Percentiles rank a stretch among this genome's conserved stretches.
These are phyloP conservation scores for Drosophila guanche DNA, from an alignment of 1,140 invertebrate species.

Conservation along the genomic window DNA sequence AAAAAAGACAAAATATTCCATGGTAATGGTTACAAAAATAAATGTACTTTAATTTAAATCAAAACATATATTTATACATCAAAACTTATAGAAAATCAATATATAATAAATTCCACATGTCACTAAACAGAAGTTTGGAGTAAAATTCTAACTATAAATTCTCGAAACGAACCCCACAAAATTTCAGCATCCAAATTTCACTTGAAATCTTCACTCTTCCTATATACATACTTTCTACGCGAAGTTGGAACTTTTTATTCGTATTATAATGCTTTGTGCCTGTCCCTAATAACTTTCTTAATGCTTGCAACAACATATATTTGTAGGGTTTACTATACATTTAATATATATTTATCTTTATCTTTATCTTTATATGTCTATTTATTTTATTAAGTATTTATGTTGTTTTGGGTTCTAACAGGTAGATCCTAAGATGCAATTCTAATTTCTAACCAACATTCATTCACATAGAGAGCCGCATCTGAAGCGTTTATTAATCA, in stretches of 20 bases:
- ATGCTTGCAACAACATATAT: conserved; percentile 2
- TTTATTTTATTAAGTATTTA: conserved; percentile 32
- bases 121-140: conserved; percentile 34
- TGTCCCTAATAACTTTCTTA: conserved; percentile 36
- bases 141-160: conserved; percentile 35
- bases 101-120: conserved; percentile 65
- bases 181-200: conserved; percentile 40
- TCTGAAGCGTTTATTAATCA: conserved; percentile 42
- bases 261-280: conserved; percentile 32
- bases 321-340: conserved; percentile 18
- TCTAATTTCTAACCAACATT: conserved; percentile 42
- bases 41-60: conserved; percentile 49
- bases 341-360: conserved; percentile 35
- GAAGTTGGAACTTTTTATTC: conserved; percentile 35
- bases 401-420: too few species aligned
- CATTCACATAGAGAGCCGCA: conserved; percentile 57
- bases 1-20: conserved; percentile 5
- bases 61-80: conserved; percentile 29
- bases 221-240: conserved; percentile 41
- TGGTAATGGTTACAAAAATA: conserved; percentile 41
- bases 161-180: conserved; percentile 49
- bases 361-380: conserved; percentile 37
- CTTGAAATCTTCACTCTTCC: conserved; percentile 24
- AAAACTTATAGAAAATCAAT: conserved; percentile 48
- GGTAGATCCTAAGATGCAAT: conserved; percentile 27